Percentiles rank a stretch among this genome's conserved stretches.
phyloP scores from a whole-genome alignment of 2,888 invertebrate species.

The Leptopilina myrica region DNA sequence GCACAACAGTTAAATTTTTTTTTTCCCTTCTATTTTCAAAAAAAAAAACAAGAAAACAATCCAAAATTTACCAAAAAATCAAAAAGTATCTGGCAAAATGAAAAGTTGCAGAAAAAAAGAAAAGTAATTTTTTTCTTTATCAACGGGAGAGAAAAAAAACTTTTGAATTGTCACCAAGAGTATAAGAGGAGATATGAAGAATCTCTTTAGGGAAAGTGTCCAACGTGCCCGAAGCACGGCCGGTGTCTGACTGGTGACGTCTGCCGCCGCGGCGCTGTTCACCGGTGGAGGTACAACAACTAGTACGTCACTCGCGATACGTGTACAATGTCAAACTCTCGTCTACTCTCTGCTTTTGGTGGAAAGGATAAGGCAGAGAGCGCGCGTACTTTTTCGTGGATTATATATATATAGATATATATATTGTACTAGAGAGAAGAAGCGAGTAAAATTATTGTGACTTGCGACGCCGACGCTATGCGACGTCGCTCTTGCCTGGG shows the following conservation, averaged over 20 bases:
- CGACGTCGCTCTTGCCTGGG: conserved; percentile 78
- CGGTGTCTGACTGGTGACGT: conserved; percentile 71
- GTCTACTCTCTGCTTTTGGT: conserved; percentile 35
- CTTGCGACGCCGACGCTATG: conserved; percentile 79
- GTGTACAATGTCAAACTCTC: conserved; percentile 59
- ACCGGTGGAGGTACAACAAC: conserved; percentile 52
- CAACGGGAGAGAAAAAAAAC: no score
- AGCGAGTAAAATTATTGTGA: conserved; percentile 67
- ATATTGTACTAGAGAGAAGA: no score
- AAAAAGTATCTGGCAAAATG: no score
- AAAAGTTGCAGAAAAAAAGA: no score
- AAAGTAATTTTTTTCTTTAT: no score
- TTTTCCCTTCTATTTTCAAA: neutral
- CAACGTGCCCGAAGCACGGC: conserved; percentile 69
- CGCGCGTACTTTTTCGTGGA: conserved; percentile 17
- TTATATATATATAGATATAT: neutral
- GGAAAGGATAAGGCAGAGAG: conserved; percentile 26
- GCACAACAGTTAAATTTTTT: conserved; percentile 14
- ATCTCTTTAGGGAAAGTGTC: conserved; percentile 34
- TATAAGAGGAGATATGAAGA: neutral
- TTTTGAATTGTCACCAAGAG: no score
- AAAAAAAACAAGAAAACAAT: no score
- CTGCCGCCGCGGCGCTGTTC: conserved; percentile 63
- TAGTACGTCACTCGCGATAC: conserved; percentile 64
- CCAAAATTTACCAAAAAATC: no score